phyloP scores from a whole-genome alignment of 2,113 vertebrate species.

The Anarhynchus alexandrinus region DNA sequence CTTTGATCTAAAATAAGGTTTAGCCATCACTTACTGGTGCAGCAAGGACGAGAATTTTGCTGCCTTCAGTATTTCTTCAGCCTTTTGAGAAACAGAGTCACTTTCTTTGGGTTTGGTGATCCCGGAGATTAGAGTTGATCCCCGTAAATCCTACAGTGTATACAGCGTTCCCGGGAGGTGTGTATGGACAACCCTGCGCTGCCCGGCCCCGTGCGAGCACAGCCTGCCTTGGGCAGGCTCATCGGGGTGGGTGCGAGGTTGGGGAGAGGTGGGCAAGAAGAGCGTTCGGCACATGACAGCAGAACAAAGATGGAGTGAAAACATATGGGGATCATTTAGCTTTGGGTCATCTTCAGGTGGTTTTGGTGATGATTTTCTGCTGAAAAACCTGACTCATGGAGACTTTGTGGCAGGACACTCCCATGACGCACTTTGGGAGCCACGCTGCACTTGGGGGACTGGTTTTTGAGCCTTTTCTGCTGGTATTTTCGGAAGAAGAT shows the following conservation, averaged over 20 bases:
- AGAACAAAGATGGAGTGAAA: background rate
- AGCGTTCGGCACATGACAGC: background rate
- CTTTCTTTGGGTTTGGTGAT: background rate
- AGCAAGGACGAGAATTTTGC: background rate
- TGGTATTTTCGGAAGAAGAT: background rate
- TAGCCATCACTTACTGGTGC: background rate
- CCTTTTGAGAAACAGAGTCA: background rate
- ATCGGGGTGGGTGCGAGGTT: accelerated
- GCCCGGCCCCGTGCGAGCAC: background rate
- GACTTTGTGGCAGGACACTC: background rate
- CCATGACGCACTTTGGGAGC: background rate
- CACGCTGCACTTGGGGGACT: accelerated
- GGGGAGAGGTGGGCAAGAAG: background rate
- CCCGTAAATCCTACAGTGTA: background rate
- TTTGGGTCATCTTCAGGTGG: background rate
- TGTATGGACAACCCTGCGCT: background rate
- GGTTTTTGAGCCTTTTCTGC: background rate
- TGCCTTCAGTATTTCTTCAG: background rate
- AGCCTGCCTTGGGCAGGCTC: background rate
- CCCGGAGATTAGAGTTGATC: background rate
- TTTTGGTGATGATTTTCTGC: background rate
- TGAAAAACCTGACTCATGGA: background rate
- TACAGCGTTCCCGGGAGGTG: background rate
- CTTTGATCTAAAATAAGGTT: slow-evolving; percentile 2
- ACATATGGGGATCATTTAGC: accelerated